These are phyloP conservation scores for Cheumatopsyche charites DNA, from an alignment of 1,140 invertebrate genomes.

Conservation along the genomic window DNA sequence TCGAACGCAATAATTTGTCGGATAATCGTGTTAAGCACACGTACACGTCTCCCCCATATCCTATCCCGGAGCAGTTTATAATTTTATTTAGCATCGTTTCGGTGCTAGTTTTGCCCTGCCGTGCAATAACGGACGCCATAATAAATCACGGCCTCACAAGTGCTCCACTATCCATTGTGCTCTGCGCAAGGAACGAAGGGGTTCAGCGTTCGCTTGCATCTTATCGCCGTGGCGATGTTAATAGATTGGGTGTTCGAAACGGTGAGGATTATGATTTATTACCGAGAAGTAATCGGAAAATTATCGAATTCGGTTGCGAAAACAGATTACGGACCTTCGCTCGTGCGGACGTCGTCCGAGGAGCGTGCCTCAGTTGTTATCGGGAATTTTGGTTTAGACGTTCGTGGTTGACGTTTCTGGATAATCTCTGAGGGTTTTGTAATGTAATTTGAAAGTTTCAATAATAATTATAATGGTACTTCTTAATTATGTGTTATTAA, in stretches of 20 bases:
- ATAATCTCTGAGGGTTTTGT: no score
- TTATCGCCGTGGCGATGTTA: no score
- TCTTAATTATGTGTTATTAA: no score
- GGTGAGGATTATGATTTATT: constrained; percentile 33
- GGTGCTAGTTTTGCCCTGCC: not conserved
- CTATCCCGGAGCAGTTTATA: not conserved
- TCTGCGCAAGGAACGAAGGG: constrained; percentile 9
- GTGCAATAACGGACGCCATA: not conserved
- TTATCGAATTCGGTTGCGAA: constrained; percentile 24
- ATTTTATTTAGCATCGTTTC: constrained; percentile 9
- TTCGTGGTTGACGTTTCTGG: no score
- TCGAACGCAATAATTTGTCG: constrained; percentile 1
- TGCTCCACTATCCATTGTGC: constrained; percentile 23
- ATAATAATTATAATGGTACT: no score
- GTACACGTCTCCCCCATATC: not conserved
- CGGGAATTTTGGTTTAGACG: not conserved
- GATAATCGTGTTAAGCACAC: constrained; percentile 12
- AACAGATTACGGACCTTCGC: constrained; percentile 18
- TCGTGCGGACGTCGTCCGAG: constrained; percentile 10
- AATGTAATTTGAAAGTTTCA: no score
- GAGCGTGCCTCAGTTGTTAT: not conserved
- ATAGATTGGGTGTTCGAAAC: no score
- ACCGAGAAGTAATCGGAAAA: constrained; percentile 31
- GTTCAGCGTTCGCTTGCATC: constrained; percentile 33
- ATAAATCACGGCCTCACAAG: constrained; percentile 27